Percentiles rank a stretch among this genome's conserved stretches.
Evolutionary conservation across 2,113 vertebrate species (phyloP).

Genomic region (Phocoena phocoena): DNA sequence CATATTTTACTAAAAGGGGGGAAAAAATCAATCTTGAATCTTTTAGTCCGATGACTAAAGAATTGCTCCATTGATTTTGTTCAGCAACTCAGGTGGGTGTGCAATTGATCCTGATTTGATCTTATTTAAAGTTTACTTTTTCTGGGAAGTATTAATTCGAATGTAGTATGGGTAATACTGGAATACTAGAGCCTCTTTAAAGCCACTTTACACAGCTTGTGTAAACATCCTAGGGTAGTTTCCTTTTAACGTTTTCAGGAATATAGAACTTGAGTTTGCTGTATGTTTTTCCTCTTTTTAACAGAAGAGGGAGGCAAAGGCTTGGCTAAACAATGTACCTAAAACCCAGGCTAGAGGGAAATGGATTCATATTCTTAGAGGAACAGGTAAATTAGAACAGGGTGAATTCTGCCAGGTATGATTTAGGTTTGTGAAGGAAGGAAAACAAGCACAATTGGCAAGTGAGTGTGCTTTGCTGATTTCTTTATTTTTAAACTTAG

Average conservation of each 20-base stretch:
- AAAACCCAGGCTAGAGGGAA: no score
- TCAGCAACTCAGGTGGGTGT: conserved; percentile 3
- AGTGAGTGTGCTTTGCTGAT: not conserved
- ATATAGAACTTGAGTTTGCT: conserved; percentile 40
- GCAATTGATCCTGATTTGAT: conserved; percentile 57
- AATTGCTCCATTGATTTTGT: conserved; percentile 65
- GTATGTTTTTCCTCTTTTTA: conserved; percentile 48
- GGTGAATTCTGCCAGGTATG: not conserved
- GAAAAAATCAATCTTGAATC: conserved; percentile 71
- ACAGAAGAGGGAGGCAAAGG: conserved; percentile 87
- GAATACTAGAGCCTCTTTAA: not conserved
- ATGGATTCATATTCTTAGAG: not conserved
- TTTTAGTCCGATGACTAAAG: conserved; percentile 66
- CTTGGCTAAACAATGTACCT: conserved; percentile 63
- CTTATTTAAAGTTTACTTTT: conserved; percentile 63
- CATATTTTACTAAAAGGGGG: conserved; percentile 58
- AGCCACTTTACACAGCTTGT: conserved; percentile 27
- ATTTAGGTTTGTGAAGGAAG: not conserved
- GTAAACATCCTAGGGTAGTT: conserved; percentile 30
- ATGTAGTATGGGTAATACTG: not conserved
- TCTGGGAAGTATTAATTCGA: conserved; percentile 63
- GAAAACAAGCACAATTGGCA: not conserved
- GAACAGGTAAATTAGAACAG: not conserved
- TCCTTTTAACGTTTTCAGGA: not conserved
- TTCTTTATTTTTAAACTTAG: not conserved